Base-by-base conservation (phyloP, 1,140 invertebrate species). In the Tigriopus japonicus region DNA sequence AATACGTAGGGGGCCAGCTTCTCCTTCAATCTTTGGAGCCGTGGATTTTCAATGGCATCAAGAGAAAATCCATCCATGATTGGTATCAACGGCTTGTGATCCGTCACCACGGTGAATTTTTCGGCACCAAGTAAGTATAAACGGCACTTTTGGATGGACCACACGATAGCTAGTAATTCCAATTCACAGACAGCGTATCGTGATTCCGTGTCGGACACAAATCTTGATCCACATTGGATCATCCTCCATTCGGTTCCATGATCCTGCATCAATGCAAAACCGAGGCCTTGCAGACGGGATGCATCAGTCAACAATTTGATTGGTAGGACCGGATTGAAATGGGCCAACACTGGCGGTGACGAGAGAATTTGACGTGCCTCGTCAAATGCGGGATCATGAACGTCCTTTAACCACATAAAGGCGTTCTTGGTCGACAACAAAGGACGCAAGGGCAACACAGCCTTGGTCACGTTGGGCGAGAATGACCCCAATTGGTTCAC, bases 51-150 rank as follows among this genome's bases (percentile, higher is more conserved):
- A 0, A 65, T 45, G 21, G 52, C 66, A 42, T 70, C 67, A 23
- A 71, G 54, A 21, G 14, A 43, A 43, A 67, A 70, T 40, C 42
- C 62, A 9, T 51, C 9, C 40, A 66, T 61, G 43, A 71, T 65
- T 17, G 43, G 64, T 41, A 65, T 64, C 55, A 65, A 66, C 0
- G 68, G 62, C 21, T 69, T 69, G 60, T 72, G 70, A 58, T 72
- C 69, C 0, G 67, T 70, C 62, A 68, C 66, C 23, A 71, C 55
- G 1, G 15, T 42, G 35, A 70, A 64, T 1, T 61, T n/a, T 1
- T 23, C 19, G 1, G 62, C 21, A 0, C 64, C 64, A 21, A 62
- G 41, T 10, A 68, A 61, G 42, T 67, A 67, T 12, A 52, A 49
- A 0, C 67, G 17, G 45, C 67, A 67, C 40, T 65, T 64, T 42